Base-by-base conservation (phyloP, 2,797 vertebrate genomes). In the Hozukius guyotensis region DNA sequence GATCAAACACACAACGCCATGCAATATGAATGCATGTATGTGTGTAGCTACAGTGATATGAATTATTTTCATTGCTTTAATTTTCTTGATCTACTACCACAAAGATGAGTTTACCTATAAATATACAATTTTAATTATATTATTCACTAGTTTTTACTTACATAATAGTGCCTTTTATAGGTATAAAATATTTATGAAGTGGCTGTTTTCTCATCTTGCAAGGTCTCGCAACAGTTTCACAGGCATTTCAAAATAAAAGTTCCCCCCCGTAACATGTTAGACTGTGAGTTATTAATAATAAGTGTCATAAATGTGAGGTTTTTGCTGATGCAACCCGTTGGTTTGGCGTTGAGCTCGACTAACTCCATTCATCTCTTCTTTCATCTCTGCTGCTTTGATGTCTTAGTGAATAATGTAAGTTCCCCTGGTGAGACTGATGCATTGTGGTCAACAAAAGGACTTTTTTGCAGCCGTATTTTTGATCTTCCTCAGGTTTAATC, bases 341-440 rank as follows among this genome's bases (percentile, higher is more conserved):
- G 20, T 72, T 59, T 25, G 22, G 32, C 61, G 68, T 4, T 2
- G 2, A 55, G 27, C 18, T 61, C 0, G 4, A 57, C 65, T 65
- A 5, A 24, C 36, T 46, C 4, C 27, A 63, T 13, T 82, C 56
- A 31, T 74, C 60, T 68, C 34, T 57, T 24, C 49, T 80, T 66
- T 82, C 6, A 67, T 80, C 62, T 63, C 16, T 24, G 57, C 72
- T 36, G 27, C 77, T 83, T 75, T 80, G 69, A 80, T 74, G n/a
- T 62, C 34, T 72, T 18, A 9, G 38, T 81, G 60, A 70, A 73
- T 68, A 76, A 75, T 80, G 25, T 1, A 38, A 59, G 31, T 63
- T 16, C 14, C 36, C 62, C 31, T 16, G 42, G 14, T 31, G 56
- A 61, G 77, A 56, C 42, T 25, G 32, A 56, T 65, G 65, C 32